Base-by-base conservation (phyloP, 1,140 invertebrate species). In the Orchestia grillus region DNA sequence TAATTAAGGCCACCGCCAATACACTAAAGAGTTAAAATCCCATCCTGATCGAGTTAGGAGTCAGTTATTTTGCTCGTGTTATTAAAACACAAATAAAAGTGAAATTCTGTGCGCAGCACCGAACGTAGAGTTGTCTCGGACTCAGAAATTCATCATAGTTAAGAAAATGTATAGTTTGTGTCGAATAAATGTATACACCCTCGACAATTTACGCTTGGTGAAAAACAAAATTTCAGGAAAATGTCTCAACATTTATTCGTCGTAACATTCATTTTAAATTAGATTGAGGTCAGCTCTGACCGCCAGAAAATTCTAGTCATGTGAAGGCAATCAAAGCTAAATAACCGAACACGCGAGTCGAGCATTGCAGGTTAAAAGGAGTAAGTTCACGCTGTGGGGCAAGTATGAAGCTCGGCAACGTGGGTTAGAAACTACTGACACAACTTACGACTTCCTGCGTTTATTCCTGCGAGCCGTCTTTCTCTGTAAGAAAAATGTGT, bases 401-500 rank as follows among this genome's bases (percentile, higher is more conserved):
- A 36, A 28, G 28, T 19, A 53, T 53, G 6, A 53, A 53, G 47
- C 19, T 77, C 36, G 1, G 28, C 62, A 36, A 77, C 62, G 28
- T 19, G 62, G 62, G 62, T 53, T 23, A 77, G 62, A 23, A 15
- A 77, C 62, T 77, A 77, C 62, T 19, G 15, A 77, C 11, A 36
- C 62, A 77, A 43, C 44, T 57, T 88, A 96, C 88, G 36, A n/a
- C 44, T 77, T 87, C 45, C 0, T 19, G 45, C n/a, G 62, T 40
- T 47, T 45, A 45, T 19, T 44, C 92, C 44, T 94, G 92, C 92
- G 92, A 44, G 43, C 44, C 57, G 45, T 15, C 57, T 44, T 95
- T 91, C 11, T 88, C 96, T 96, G 44, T 44, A 96, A 92, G 91
- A 44, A 96, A 91, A 91, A 44, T 36, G 87, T 88, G 77, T 96